Base-by-base conservation (phyloP, 2,797 vertebrate genomes). In the Brachyrhaphis roseni region DNA sequence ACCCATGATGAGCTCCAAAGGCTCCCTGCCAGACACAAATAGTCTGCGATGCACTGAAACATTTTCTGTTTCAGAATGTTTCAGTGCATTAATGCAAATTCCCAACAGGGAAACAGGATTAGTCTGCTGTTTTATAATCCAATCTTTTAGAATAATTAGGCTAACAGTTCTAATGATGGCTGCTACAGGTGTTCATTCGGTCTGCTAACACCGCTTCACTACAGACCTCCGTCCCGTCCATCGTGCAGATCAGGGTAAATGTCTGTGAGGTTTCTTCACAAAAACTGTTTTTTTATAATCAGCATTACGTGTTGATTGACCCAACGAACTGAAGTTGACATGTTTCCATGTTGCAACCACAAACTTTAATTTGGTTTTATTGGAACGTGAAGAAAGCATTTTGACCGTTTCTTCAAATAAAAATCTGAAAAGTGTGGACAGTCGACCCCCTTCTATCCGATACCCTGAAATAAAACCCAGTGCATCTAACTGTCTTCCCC, bases 121-220 rank as follows among this genome's bases (percentile, higher is more conserved):
- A 47, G 55, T 62, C 28, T 34, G n/a, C 28, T 8, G 20, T 62
- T 76, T 64, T 45, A 76, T 76, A 31, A 64, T 64, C 57, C n/a
- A 31, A 75, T 43, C 45, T 62, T 39, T 76, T 46, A 47, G 31
- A 36, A 36, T 75, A 75, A 55, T 43, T 59, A 41, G 13, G 43
- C 26, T 55, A 74, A 74, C 51, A n/a, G 23, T 64, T 26, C 20
- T 26, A 68, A 68, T 26, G 36, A 68, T 68, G 64, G 34, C 36
- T 68, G 64, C 64, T 41, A 20, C 20, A 68, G 34, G 34, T 8
- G 15, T 66, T 66, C 62, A 66, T 10, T 66, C 20, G 11, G 64
- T 66, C 31, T 66, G 20, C 36, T 23, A 20, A 15, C 34, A 11
- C 34, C 31, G 1, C 62, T 39, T 34, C 57, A 62, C 57, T 20